Base-by-base conservation (phyloP, 2,888 invertebrate genomes). In the Cephus pulcher region DNA sequence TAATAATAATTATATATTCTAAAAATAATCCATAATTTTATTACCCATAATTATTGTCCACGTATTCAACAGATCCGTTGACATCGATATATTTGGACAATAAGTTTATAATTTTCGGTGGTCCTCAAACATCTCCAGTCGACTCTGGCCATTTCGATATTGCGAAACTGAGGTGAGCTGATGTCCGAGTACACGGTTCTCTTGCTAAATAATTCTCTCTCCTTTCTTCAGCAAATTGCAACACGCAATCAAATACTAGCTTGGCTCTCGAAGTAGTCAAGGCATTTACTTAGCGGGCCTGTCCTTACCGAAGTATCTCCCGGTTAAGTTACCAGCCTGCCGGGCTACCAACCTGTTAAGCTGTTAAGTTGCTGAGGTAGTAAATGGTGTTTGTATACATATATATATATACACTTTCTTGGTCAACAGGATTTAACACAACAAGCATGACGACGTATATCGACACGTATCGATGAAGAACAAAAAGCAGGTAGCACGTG, bases 211-310 rank as follows among this genome's bases (percentile, higher is more conserved):
- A n/a, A 34, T 70, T 35, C 70, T 78, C 71, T 75, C 75, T 75
- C 73, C 34, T 73, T 35, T 74, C 74, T 32, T 40, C 70, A 75
- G 73, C 71, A 76, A 78, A 79, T 82, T 82, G 82, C 81, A 79
- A 81, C 79, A 81, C 71, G 75, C 76, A 76, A 80, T 81, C 78
- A 81, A 82, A 80, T 78, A 82, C 78, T 78, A 78, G 30, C 35
- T 34, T 56, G 75, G 78, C 74, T 74, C 76, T 35, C 74, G 40
- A 32, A 76, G 69, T 56, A 75, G 75, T 34, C 77, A 73, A 80
- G 77, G 74, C 82, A 79, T 81, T 82, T 82, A 82, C 82, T 81
- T 82, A 82, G 33, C 76, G 68, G 76, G 77, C 77, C 77, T 74
- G 78, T 81, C 81, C 80, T 81, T 75, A 78, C 69, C 73, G 34